Evolutionary conservation across 2,113 vertebrate species (phyloP), one percentile per base, ranked within the genome.

Genomic region (Heterotilapia buettikoferi): DNA sequence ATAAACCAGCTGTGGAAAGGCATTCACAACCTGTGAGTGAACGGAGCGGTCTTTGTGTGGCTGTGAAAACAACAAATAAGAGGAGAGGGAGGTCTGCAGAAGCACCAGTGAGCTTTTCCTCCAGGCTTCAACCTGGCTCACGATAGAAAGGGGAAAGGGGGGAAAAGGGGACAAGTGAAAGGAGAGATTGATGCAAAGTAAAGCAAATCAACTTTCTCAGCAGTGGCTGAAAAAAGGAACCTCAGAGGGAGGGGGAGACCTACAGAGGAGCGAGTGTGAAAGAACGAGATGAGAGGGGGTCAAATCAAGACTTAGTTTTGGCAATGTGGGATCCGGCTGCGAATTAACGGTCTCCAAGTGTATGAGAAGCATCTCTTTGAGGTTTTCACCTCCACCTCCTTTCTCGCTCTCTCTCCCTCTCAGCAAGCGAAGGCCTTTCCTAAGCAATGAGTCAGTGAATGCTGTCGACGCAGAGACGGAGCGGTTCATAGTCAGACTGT

Each of bases 281-380:
- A 78, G 71, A 78, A 19, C 5, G 43, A 50, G 24, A 87, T 84
- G 52, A 9, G 45, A 16, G 7, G 40, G 33, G n/a, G 63, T 38
- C 80, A 85, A 80, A 59, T 82, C 18, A 47, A 47, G 29, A 85
- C 73, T 45, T 78, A 81, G 90, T 90, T 90, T 87, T 83, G 92
- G 89, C 89, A 82, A 82, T 54, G 63, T 85, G 85, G 90, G 84
- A 84, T 84, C 40, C 18, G 33, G 93, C 95, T 95, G 91, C 93
- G 92, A 94, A 88, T 94, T 84, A 90, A 96, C 93, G 18, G 90
- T 85, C 91, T 92, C 52, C 26, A 82, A 90, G 91, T 86, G 89
- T 87, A 91, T 83, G 92, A 92, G 92, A 94, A 94, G 90, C 86
- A 21, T 61, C 88, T 94, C 90, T 91, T 91, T 95, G 92, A 94